Conservation (phyloP, 2,797 vertebrate genomes). For the Sebastes vulpes region DNA sequence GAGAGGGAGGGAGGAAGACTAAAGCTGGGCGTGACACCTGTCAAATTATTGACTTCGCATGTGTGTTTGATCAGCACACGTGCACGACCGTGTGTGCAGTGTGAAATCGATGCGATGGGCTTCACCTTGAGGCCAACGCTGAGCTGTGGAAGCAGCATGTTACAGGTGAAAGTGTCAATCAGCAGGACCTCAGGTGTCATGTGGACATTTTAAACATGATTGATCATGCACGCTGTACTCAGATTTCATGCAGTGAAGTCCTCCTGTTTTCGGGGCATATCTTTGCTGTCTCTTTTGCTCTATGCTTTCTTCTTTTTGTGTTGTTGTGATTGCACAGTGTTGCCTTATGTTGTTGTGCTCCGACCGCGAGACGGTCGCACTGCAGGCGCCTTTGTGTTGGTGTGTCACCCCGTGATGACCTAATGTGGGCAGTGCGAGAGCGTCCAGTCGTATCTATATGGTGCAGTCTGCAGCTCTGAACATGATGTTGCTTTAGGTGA, state of each 20-base stretch:
- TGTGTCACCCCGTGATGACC: constrained; percentile 43
- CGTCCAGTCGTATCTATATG: neutral
- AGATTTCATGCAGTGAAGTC: neutral
- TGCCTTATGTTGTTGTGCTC: constrained; percentile 28
- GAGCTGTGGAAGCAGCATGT: constrained; percentile 1
- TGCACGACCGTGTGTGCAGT: neutral
- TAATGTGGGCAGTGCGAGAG: constrained; percentile 24
- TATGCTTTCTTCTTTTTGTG: neutral
- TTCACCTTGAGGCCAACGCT: constrained; percentile 38
- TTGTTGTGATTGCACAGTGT: constrained; percentile 28
- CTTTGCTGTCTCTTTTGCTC: neutral
- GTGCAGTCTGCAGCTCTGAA: neutral
- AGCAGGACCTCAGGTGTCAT: constrained; percentile 4
- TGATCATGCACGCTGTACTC: neutral
- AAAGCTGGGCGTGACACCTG: constrained; percentile 51
- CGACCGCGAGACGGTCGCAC: constrained; percentile 1
- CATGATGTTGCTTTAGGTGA: neutral
- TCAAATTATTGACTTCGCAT: constrained; percentile 40
- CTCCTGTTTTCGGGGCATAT: neutral
- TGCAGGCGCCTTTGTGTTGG: constrained; percentile 44
- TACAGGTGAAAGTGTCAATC: constrained; percentile 61
- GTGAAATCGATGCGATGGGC: constrained; percentile 38
- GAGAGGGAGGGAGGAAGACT: neutral
- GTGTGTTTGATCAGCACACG: constrained; percentile 10
- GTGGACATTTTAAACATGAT: constrained; percentile 6